Base-by-base conservation (phyloP, 64 coral and sea anemone genomes). In the Dendrophyllia cribrosa region DNA sequence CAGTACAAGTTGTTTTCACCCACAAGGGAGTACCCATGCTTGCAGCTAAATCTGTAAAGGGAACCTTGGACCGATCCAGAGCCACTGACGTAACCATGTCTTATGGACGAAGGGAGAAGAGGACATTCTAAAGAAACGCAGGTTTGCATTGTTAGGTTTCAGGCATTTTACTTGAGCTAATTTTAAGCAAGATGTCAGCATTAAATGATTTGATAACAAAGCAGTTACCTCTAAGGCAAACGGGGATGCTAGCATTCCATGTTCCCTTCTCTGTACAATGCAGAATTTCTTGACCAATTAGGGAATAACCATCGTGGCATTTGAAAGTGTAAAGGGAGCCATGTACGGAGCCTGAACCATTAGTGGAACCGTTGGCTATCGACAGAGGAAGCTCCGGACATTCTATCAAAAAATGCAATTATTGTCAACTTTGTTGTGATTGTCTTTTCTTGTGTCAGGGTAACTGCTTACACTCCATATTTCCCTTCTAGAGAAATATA, bases 221-320 rank as follows among this genome's bases (percentile, higher is more conserved):
- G 14, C 4, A 52, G 26, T 60, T 67, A 84, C 45, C 62, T 84
- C 62, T 82, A 7, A 82, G 8, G 64, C 61, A 84, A 46, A 63
- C 63, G 17, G 80, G 62, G 20, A 84, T 48, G 12, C 62, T 84
- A 50, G 60, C 80, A 84, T 84, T 49, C 60, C 80, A 84, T 50
- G 0, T 24, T 23, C 80, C 80, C 1, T 52, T 10, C 11, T 68
- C 80, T 15, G 45, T 67, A 23, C 80, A 84, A 2, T 84, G 11
- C 45, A 84, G 19, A 24, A 21, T 17, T 47, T 48, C 45, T 1
- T 68, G 34, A 7, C 80, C 80, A 49, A 68, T 23, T 2, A 84
- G 62, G 20, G 43, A 51, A 16, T 84, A 84, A 25, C 80, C 80
- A 23, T 11, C 6, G n/a, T 47, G 62, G 65, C 80, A 84, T 11